Conservation (phyloP, 2,797 vertebrate genomes). For the Myotis findleyi region DNA sequence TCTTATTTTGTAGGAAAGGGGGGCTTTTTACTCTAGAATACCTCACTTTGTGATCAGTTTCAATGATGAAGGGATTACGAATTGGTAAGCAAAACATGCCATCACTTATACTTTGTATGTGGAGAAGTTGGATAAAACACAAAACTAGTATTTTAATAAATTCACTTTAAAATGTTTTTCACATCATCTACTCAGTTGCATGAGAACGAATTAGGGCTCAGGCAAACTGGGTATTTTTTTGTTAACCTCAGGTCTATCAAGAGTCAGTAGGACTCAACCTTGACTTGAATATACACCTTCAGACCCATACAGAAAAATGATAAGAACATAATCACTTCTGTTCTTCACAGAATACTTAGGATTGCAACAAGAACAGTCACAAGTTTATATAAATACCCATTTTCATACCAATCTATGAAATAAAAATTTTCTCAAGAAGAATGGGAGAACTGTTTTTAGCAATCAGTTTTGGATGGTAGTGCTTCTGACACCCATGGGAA, state of each 20-base stretch:
- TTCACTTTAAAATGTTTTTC: conserved; percentile 22
- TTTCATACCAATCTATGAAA: conserved; percentile 26
- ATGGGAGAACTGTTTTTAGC: background rate
- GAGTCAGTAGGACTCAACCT: background rate
- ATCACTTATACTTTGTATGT: background rate
- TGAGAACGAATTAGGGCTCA: background rate
- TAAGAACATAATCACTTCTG: background rate
- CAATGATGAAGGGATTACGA: background rate
- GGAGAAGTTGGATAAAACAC: conserved; percentile 30
- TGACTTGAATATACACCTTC: background rate
- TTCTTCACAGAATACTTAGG: conserved; percentile 12
- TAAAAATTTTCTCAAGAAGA: conserved; percentile 23
- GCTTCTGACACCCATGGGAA: background rate
- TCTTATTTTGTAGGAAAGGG: conserved; percentile 34
- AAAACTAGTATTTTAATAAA: conserved; percentile 10
- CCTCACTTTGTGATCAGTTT: background rate
- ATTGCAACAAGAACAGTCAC: background rate
- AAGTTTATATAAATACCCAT: background rate
- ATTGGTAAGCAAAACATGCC: background rate
- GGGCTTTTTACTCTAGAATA: background rate
- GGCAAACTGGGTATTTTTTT: background rate
- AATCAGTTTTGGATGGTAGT: background rate
- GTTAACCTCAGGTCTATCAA: background rate
- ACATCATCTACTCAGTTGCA: background rate
- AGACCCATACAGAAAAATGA: background rate